Evolutionary conservation across 2,113 vertebrate species (phyloP), one percentile per base, ranked within the genome.

Genomic region (Chionomys nivalis): DNA sequence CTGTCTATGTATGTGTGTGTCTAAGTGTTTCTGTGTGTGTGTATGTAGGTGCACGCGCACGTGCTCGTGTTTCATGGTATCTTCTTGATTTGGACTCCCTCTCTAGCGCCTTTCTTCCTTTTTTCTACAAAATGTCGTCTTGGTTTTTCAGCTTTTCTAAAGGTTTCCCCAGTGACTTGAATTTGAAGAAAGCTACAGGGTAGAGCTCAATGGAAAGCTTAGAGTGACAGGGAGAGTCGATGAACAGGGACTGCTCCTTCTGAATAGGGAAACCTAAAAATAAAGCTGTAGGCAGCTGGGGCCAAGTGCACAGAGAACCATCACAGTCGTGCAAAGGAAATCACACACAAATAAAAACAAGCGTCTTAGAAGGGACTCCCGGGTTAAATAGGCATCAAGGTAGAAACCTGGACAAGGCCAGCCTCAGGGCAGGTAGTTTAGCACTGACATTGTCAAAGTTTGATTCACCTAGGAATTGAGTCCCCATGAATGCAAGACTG

Each of bases 71-170:
- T 77, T 86, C 4, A 0, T 3, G 49, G 68, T 95, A 63, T 90
- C 90, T 95, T 9, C 63, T 92, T 76, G 19, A 52, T 95, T 93
- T 94, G 17, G 95, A 94, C 86, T 91, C 65, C 76, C 36, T 89
- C 92, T 96, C 88, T 86, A 61, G 83, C 95, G 81, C 47, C 76
- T 97, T 97, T 83, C 92, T 79, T 89, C n/a, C 58, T 23, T 36
- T 52, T 91, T 96, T 94, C 90, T 96, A 96, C 92, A 96, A 96
- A 97, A 97, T 97, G 96, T 93, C 96, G 87, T 97, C 96, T 97
- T 97, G 93, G 97, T 89, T 97, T 94, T 82, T 92, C 86, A 96
- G 92, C 61, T 92, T 97, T 97, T 97, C 91, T 95, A 95, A 96
- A 96, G 95, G 24, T 76, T 70, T 97, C 97, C 96, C 95, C 89